Evolutionary conservation across 2,888 invertebrate species (phyloP).

Genomic region (Leptinotarsa tumamoca): DNA sequence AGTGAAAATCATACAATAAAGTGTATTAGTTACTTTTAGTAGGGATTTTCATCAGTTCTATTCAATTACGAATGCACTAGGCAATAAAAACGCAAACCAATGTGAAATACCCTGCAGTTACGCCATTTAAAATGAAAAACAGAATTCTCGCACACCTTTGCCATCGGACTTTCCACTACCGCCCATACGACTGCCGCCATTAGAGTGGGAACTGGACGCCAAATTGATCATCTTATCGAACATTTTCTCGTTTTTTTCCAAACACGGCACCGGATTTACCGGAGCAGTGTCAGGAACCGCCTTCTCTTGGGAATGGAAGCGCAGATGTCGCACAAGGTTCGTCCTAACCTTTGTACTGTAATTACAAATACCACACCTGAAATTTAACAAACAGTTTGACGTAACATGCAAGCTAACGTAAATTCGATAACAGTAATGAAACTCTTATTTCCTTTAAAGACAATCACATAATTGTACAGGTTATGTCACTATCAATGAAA

Average conservation of each 20-base stretch:
- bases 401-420: too few species aligned
- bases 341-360: conserved; percentile 76
- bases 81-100: too few species aligned
- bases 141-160: conserved; percentile 43
- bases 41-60: too few species aligned
- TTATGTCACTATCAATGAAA: too few species aligned
- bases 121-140: too few species aligned
- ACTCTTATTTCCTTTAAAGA: too few species aligned
- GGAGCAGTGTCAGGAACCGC: conserved; percentile 76
- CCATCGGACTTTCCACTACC: conserved; percentile 44
- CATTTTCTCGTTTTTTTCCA: conserved; percentile 82
- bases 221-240: conserved; percentile 89
- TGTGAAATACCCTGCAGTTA: too few species aligned
- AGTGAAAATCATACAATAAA: too few species aligned
- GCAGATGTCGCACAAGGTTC: conserved; percentile 80
- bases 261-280: conserved; percentile 85
- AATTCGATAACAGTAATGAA: too few species aligned
- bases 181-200: conserved; percentile 63
- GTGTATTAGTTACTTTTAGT: too few species aligned
- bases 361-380: conserved; percentile 70
- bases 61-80: too few species aligned
- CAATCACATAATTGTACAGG: too few species aligned
- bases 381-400: background rate
- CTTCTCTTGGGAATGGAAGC: conserved; percentile 73
- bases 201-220: conserved; percentile 75